Conservation (phyloP, 2,888 invertebrate species). For the Phengaris arion region DNA sequence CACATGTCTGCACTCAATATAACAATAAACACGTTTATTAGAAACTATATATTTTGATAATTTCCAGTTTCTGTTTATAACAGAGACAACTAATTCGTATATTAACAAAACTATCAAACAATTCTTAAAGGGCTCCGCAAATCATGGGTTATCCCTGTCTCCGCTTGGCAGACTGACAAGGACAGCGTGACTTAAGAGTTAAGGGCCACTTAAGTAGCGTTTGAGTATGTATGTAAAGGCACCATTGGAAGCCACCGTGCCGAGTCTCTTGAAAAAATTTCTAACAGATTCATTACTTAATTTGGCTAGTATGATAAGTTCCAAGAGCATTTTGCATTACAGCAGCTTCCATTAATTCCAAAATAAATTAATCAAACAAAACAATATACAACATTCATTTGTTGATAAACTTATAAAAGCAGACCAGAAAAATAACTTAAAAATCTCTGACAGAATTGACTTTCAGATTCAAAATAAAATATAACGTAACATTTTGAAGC, state of each 20-base stretch:
- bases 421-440: not conserved
- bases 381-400: not conserved
- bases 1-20: no score
- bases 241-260: not conserved
- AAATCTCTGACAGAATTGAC: not conserved
- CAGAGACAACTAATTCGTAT: no score
- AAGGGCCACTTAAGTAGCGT: not conserved
- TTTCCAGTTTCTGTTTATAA: no score
- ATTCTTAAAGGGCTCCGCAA: no score
- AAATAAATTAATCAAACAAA: not conserved
- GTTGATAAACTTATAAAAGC: not conserved
- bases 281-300: not conserved
- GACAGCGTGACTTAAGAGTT: no score
- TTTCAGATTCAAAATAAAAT: not conserved
- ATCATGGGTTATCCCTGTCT: no score
- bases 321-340: not conserved
- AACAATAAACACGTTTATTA: no score
- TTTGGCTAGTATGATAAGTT: not conserved
- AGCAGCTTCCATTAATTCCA: not conserved
- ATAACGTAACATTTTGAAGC: no score
- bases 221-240: not conserved
- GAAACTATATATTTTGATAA: no score
- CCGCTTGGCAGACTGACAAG: no score
- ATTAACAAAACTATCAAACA: no score
- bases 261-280: not conserved